phyloP scores from a whole-genome alignment of 2,797 vertebrate genomes.

The Paguma larvata region DNA sequence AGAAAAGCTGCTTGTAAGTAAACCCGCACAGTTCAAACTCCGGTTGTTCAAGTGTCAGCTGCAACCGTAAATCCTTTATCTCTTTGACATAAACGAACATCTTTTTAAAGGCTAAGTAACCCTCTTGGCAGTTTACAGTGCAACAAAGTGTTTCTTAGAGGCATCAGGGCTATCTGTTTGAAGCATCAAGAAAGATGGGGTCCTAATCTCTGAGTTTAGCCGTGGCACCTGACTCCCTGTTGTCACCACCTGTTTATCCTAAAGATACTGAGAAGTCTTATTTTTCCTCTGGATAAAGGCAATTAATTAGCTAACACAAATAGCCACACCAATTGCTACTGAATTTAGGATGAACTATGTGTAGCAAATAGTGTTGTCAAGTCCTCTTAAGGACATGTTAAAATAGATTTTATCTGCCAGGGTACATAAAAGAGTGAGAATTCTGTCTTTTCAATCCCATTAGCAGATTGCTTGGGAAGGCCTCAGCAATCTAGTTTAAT shows the following conservation, averaged over 20 bases:
- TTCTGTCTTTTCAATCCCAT: neutral
- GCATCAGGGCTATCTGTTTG: neutral
- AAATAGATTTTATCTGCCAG: neutral
- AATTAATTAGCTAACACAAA: constrained; percentile 22
- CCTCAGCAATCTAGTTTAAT: neutral
- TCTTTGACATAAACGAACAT: neutral
- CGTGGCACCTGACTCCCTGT: neutral
- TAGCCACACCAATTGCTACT: neutral
- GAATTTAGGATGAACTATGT: neutral
- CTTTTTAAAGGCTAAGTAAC: constrained; percentile 26
- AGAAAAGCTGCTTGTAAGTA: neutral
- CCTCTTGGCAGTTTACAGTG: neutral
- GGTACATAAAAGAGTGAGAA: neutral
- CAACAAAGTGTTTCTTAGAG: neutral
- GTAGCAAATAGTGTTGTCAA: neutral
- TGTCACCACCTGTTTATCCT: neutral
- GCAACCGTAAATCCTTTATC: neutral
- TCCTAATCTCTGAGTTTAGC: neutral
- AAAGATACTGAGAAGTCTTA: neutral
- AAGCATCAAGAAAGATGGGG: neutral
- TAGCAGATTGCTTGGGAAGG: neutral
- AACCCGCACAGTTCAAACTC: neutral
- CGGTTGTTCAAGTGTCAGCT: neutral
- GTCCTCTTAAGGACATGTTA: neutral
- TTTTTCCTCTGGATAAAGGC: neutral